A percentile compares a stretch with the other conserved stretches of the same genome.
phyloP scores from a whole-genome alignment of 2,797 vertebrate genomes.

The Chelon auratus region DNA sequence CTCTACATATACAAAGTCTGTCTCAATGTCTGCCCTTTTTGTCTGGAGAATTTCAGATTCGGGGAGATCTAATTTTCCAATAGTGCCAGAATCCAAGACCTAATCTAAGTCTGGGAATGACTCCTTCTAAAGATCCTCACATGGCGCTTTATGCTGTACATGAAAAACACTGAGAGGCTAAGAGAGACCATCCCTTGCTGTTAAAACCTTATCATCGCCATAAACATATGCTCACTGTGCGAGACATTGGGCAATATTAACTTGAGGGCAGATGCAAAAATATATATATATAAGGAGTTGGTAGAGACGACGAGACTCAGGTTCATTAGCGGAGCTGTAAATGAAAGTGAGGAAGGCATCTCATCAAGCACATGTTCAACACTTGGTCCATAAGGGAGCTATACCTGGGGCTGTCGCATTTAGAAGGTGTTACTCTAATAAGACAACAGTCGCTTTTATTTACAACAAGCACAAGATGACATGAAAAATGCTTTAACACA shows the following conservation, averaged over 20 bases:
- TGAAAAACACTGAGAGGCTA: constrained; percentile 29
- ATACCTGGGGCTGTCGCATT: constrained; percentile 78
- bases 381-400: constrained; percentile 71
- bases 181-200: constrained; percentile 45
- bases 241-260: constrained; percentile 52
- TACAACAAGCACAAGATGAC: constrained; percentile 76
- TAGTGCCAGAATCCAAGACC: constrained; percentile 24
- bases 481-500: constrained; percentile 84
- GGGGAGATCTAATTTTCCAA: constrained; percentile 25
- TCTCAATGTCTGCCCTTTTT: background rate
- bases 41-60: constrained; percentile 5
- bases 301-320: constrained; percentile 32
- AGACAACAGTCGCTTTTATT: constrained; percentile 81
- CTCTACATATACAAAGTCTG: background rate
- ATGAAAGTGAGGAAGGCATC: constrained; percentile 68
- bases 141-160: constrained; percentile 43
- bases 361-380: constrained; percentile 79
- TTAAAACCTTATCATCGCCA: constrained; percentile 58
- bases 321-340: constrained; percentile 73
- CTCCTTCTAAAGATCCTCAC: constrained; percentile 39
- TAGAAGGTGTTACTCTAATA: constrained; percentile 80
- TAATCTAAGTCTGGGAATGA: constrained; percentile 45
- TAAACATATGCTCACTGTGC: constrained; percentile 70
- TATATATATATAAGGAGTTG: constrained; percentile 56
- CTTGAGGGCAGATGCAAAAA: constrained; percentile 56